phyloP scores from a whole-genome alignment of 2,888 invertebrate species.

The Creontiades dilutus region DNA sequence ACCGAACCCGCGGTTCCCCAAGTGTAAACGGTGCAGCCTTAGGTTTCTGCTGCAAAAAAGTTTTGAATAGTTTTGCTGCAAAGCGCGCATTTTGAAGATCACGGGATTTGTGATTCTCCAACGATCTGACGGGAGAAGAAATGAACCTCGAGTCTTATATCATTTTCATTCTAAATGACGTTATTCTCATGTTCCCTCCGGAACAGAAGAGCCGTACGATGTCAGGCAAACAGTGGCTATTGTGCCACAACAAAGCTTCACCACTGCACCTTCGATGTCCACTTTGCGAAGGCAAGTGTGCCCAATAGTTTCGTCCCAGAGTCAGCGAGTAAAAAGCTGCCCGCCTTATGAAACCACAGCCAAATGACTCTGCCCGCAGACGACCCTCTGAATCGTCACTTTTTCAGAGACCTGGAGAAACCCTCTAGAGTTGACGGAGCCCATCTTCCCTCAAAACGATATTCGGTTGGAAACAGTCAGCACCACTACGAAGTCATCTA shows the following conservation, averaged over 20 bases:
- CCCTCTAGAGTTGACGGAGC: neutral
- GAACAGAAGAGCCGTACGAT: neutral
- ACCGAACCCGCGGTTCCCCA: too few species aligned
- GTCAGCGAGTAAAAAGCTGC: neutral
- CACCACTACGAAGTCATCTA: neutral
- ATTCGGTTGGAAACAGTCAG: neutral
- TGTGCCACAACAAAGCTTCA: neutral
- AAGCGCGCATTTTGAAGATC: too few species aligned
- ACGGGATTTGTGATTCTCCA: too few species aligned
- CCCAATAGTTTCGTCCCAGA: neutral
- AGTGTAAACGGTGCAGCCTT: too few species aligned
- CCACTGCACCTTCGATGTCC: neutral
- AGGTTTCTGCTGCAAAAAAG: too few species aligned
- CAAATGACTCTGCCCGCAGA: neutral
- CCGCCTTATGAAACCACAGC: neutral
- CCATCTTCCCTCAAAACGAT: constrained; percentile 11
- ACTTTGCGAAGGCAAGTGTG: neutral
- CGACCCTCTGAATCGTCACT: neutral
- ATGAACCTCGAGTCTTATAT: too few species aligned
- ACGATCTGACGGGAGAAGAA: too few species aligned
- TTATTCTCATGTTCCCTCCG: neutral
- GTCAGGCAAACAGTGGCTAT: neutral
- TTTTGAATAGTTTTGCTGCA: too few species aligned
- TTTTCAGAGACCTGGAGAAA: neutral
- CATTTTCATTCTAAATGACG: too few species aligned